Evolutionary conservation across 1,140 invertebrate genomes (phyloP), one percentile per base, ranked within the genome.

Genomic region (Drosophila repleta): DNA sequence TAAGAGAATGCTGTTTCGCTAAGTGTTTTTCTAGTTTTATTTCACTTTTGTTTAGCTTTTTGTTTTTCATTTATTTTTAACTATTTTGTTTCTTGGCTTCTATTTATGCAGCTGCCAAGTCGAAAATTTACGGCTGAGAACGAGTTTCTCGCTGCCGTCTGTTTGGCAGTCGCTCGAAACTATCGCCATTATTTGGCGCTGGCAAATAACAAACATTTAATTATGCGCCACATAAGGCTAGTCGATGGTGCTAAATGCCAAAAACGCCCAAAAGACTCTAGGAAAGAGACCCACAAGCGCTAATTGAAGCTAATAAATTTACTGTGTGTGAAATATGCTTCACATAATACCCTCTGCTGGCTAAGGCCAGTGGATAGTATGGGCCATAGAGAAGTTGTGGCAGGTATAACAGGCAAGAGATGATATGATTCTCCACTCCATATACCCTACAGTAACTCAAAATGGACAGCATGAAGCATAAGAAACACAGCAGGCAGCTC

Each of bases 21-120:
- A 67, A 81, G 72, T 69, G 63, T 62, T 69, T 64, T 76, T 73
- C 65, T 45, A 18, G 4, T 11, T 18, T 48, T 29, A 43, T 39
- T 45, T 20, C 35, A 39, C 20, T 43, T 64, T 35, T 35, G 32
- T 74, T 60, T 18, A 58, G 4, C 6, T 29, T 29, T 8, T 29
- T 29, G 4, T 39, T 62, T 15, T 52, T 32, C 29, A 21, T 35
- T 48, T 61, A 60, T 80, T 43, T 67, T 56, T 52, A 69, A 49
- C 55, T 58, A 46, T 73, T 57, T 46, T 60, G 45, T 62, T 46
- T 76, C 60, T 58, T 51, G 24, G 45, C 10, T 57, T 62, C 52
- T 74, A 69, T 83, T 83, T 79, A 67, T 82, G 79, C 79, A 83
- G 79, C 75, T 83, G 79, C 53, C 63, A 66, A 64, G 55, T 46